These are phyloP conservation scores for Papilio elwesi DNA, from an alignment of 2,888 invertebrate genomes.

Conservation along the genomic window DNA sequence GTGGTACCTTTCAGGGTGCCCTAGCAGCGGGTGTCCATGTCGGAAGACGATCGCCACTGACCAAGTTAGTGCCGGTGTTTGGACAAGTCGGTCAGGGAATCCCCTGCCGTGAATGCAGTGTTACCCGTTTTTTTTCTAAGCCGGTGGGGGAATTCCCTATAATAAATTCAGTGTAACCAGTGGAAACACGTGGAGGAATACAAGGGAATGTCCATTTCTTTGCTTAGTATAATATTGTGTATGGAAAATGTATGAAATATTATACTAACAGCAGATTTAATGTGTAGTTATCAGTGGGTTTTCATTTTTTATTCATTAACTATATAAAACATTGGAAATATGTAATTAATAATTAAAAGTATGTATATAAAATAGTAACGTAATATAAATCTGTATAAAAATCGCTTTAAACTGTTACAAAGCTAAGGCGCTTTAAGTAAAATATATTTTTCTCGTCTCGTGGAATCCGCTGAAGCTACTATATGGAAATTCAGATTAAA, in stretches of 20 bases:
- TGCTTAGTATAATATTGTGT: not conserved
- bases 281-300: not conserved
- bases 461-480: not conserved
- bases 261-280: not conserved
- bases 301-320: not conserved
- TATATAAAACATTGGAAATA: not conserved
- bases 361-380: not conserved
- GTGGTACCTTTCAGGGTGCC: conserved; percentile 94
- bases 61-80: conserved; percentile 17
- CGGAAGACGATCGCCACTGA: conserved; percentile 44
- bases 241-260: not conserved
- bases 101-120: not conserved
- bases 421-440: not conserved
- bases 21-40: conserved; percentile 68
- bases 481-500: too few relatives aligned
- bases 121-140: not conserved
- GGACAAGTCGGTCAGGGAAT: not conserved
- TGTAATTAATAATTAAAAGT: not conserved
- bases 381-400: conserved; percentile 3
- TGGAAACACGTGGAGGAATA: not conserved
- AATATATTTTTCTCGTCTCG: not conserved
- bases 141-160: not conserved
- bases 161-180: not conserved
- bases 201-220: not conserved
- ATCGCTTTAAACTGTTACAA: not conserved